Conservation (phyloP, 2,888 invertebrate species). For the Prostheceraeus crozeri region DNA sequence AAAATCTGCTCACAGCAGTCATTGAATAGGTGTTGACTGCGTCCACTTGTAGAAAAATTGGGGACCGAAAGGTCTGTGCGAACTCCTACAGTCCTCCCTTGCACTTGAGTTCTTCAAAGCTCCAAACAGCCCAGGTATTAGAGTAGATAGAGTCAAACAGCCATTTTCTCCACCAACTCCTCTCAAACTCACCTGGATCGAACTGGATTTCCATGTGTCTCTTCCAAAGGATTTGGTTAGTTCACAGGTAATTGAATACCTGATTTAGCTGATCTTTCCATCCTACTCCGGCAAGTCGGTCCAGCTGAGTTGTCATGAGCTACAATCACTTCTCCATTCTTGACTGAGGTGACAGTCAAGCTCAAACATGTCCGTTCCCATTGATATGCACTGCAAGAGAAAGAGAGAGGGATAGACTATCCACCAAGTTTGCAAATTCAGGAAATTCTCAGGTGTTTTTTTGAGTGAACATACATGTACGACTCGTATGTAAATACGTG, state of each 20-base stretch:
- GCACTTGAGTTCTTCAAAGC: too few species aligned
- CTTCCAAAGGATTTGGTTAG: constrained; percentile 41
- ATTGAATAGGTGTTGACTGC: too few species aligned
- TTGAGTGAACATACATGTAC: too few species aligned
- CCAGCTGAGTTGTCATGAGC: constrained; percentile 64
- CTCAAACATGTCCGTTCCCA: constrained; percentile 66
- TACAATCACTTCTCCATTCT: constrained; percentile 64
- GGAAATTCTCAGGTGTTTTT: too few species aligned
- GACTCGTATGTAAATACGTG: too few species aligned
- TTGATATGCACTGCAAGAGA: constrained; percentile 60
- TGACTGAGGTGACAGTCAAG: constrained; percentile 64
- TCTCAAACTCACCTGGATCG: constrained; percentile 29
- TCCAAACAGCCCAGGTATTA: too few species aligned
- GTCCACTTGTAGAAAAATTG: too few species aligned
- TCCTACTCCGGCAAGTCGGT: constrained; percentile 60
- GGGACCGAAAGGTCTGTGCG: too few species aligned
- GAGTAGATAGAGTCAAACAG: not conserved
- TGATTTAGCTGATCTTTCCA: constrained; percentile 60
- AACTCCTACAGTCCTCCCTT: too few species aligned
- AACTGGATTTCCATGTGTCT: constrained; percentile 41
- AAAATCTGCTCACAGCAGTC: too few species aligned
- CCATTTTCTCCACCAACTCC: constrained; percentile 2
- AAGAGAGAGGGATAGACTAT: too few species aligned
- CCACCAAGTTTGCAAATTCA: too few species aligned
- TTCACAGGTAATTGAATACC: constrained; percentile 58